These are phyloP conservation scores for Lithophane semibrunnea DNA, from an alignment of 2,888 invertebrate genomes.

Conservation along the genomic window DNA sequence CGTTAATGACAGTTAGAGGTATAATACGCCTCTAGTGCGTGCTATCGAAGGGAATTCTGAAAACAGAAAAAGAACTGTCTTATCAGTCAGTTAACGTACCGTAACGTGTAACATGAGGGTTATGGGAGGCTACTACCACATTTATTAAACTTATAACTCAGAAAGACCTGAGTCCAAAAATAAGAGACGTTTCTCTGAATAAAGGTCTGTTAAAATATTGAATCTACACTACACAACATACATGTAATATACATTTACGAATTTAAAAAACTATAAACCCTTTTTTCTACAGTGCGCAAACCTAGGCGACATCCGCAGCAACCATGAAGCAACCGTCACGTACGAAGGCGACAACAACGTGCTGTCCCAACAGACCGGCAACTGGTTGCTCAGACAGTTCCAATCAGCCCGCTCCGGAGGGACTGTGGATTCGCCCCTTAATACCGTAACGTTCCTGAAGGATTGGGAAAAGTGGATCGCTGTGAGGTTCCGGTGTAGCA, in stretches of 20 bases:
- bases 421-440: slow-evolving; percentile 92
- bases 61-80: neutral
- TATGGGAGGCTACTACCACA: neutral
- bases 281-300: slow-evolving; percentile 91
- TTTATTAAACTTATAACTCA: too few species aligned
- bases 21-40: neutral
- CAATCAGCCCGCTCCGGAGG: slow-evolving; percentile 83
- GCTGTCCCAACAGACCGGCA: slow-evolving; percentile 96
- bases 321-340: slow-evolving; percentile 97
- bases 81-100: neutral
- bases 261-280: too few species aligned
- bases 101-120: neutral
- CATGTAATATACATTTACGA: neutral
- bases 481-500: slow-evolving; percentile 70
- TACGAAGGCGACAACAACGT: slow-evolving; percentile 99
- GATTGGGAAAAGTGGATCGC: slow-evolving; percentile 66
- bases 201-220: neutral
- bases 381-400: slow-evolving; percentile 95
- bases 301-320: slow-evolving; percentile 95
- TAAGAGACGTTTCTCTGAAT: neutral
- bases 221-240: neutral
- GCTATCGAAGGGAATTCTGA: neutral
- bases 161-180: neutral
- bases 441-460: slow-evolving; percentile 92
- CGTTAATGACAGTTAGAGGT: too few species aligned